These are phyloP conservation scores for Bombus waltoni DNA, from an alignment of 1,140 invertebrate species.

Conservation along the genomic window DNA sequence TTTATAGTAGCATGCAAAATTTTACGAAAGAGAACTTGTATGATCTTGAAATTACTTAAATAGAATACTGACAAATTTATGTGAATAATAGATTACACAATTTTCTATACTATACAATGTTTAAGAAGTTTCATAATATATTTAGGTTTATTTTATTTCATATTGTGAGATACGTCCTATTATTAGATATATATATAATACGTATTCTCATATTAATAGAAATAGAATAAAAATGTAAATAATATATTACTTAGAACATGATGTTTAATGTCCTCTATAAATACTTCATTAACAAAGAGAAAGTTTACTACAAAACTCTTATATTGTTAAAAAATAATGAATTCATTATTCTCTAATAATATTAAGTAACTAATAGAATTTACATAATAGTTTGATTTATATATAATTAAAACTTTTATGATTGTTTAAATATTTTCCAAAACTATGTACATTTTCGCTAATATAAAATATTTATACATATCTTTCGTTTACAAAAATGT, in stretches of 20 bases:
- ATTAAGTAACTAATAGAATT: no score
- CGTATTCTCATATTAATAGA: constrained; percentile 31
- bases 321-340: neutral
- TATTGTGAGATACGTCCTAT: constrained; percentile 45
- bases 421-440: neutral
- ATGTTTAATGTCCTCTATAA: neutral
- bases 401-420: neutral
- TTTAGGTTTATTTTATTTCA: constrained; percentile 9
- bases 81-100: constrained; percentile 4
- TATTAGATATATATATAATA: constrained; percentile 28
- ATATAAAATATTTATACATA: neutral
- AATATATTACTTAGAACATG: neutral
- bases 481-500: neutral
- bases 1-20: constrained; percentile 13
- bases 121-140: constrained; percentile 4
- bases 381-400: neutral
- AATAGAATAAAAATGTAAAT: neutral
- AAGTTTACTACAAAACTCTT: no score
- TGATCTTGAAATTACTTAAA: neutral
- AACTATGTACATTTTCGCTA: neutral
- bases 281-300: neutral
- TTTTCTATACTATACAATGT: neutral
- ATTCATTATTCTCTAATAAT: neutral
- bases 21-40: neutral
- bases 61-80: neutral